Base-by-base conservation (phyloP, 2,113 vertebrate genomes). In the Asarcornis scutulata region DNA sequence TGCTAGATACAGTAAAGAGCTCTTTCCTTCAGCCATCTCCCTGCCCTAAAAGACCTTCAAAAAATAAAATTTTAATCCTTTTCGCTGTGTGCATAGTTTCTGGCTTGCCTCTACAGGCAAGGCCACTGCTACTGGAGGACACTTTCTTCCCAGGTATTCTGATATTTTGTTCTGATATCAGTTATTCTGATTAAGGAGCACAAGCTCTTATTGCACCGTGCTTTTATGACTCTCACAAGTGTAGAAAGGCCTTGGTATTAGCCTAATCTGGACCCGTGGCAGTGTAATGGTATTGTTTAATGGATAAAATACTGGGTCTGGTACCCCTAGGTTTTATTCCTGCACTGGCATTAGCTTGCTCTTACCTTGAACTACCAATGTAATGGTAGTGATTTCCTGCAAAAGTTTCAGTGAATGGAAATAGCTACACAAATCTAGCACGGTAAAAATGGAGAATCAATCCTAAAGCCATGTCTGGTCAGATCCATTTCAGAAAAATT, bases 61-160 rank as follows among this genome's bases (percentile, higher is more conserved):
- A 56, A 89, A 87, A 72, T 78, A 83, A 56, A 66, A 84, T 40
- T 40, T 40, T 40, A 40, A 40, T 40, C 38, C 38, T 40, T 40
- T 40, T 40, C 11, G 11, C n/a, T 84, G 64, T 21, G 8, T 0
- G 0, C 21, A 7, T 58, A 66, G 52, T 36, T 83, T 81, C 32
- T 77, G 16, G 34, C 15, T 55, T 2, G 3, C 8, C 20, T 77
- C 50, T 42, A 18, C 68, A 59, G 7, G 14, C n/a, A n/a, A 59
- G 31, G 26, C 22, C 23, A 23, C 26, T 38, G 29, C 4, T 89
- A n/a, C 40, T 55, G 59, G 5, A 59, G 46, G 46, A 26, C 3
- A 10, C 23, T 32, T 78, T 59, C 31, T 26, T 63, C 52, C 7
- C 17, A 74, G 22, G 1, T 86, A 66, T 26, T 86, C 52, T 71